Evolutionary conservation across 2,888 invertebrate genomes (phyloP).

Genomic region (Nomada ruficornis): DNA sequence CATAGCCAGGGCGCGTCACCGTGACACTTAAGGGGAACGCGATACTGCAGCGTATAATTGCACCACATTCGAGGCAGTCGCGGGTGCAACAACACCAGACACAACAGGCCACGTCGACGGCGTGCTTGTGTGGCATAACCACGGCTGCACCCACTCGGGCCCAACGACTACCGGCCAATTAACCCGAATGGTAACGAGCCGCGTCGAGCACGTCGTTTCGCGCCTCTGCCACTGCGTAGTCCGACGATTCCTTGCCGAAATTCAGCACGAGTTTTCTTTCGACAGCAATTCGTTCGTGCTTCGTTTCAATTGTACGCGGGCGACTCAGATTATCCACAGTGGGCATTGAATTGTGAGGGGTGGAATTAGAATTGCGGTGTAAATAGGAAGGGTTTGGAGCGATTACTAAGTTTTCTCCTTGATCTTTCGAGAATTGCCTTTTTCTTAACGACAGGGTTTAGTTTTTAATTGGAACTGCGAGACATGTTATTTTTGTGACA

Average conservation of each 20-base stretch:
- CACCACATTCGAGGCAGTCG: conserved; percentile 69
- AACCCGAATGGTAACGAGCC: conserved; percentile 81
- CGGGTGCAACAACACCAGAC: conserved; percentile 65
- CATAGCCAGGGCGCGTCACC: conserved; percentile 80
- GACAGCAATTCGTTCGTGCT: not conserved
- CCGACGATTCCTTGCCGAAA: conserved; percentile 54
- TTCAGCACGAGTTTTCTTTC: not conserved
- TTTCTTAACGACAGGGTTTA: too few species aligned
- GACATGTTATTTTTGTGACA: too few species aligned
- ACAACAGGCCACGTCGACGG: conserved; percentile 53
- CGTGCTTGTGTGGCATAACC: conserved; percentile 61
- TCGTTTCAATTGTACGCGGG: not conserved
- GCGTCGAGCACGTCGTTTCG: conserved; percentile 70
- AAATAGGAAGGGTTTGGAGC: too few species aligned
- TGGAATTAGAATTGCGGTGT: too few species aligned
- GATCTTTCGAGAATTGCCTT: too few species aligned
- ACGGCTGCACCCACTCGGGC: conserved; percentile 68
- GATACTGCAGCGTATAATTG: conserved; percentile 72
- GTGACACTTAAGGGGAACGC: conserved; percentile 76
- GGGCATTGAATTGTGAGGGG: too few species aligned
- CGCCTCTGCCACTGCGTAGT: conserved; percentile 60
- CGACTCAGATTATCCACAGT: too few species aligned
- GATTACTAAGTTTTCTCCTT: too few species aligned
- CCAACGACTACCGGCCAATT: conserved; percentile 76
- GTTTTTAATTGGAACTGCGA: too few species aligned